Evolutionary conservation across 2,888 invertebrate species (phyloP).

Genomic region (Phorcus lineatus): DNA sequence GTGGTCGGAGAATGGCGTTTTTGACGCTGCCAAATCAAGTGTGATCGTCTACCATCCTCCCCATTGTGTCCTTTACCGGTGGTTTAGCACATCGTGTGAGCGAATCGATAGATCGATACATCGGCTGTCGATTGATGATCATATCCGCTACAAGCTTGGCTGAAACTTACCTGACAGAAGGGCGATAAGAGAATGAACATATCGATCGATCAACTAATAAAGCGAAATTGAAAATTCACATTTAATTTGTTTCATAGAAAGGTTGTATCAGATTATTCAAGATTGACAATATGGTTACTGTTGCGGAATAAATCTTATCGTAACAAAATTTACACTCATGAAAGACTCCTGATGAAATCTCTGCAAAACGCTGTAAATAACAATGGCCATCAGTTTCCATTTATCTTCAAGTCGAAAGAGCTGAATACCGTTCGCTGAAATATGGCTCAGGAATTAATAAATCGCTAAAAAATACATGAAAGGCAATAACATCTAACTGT

Average conservation of each 20-base stretch:
- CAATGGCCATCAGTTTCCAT: too few relatives aligned
- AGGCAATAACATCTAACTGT: too few relatives aligned
- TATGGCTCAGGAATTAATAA: too few relatives aligned
- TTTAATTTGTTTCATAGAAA: constrained; percentile 17
- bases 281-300: neutral
- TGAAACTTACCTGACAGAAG: neutral
- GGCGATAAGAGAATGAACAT: neutral
- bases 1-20: neutral
- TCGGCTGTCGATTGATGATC: neutral
- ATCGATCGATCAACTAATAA: neutral
- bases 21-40: neutral
- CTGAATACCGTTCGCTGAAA: too few relatives aligned
- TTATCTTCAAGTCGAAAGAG: too few relatives aligned
- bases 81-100: neutral
- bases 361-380: too few relatives aligned
- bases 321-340: neutral
- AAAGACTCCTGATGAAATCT: neutral
- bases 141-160: neutral
- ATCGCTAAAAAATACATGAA: too few relatives aligned
- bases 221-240: constrained; percentile 21
- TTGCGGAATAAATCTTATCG: neutral
- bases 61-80: neutral
- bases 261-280: neutral
- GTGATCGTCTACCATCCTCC: neutral
- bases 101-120: constrained; percentile 9